Percentiles rank a stretch among this genome's conserved stretches.
Evolutionary conservation across 2,113 vertebrate species (phyloP).

Genomic region (Sardina pilchardus): DNA sequence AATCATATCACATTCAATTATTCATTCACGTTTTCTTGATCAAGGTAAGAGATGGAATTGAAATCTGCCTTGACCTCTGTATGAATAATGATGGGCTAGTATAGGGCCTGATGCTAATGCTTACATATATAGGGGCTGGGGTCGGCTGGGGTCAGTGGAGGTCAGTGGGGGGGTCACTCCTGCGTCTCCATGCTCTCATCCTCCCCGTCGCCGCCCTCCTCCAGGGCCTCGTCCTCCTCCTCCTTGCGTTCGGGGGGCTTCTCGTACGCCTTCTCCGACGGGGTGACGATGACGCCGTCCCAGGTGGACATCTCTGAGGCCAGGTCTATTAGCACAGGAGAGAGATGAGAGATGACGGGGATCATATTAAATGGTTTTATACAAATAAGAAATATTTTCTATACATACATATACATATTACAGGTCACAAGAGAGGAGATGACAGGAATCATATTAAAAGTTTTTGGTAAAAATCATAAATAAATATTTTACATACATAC

Average conservation of each 20-base stretch:
- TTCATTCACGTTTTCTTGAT: too few relatives aligned
- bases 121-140: not conserved
- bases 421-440: too few relatives aligned
- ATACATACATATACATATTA: too few relatives aligned
- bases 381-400: too few relatives aligned
- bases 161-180: conserved; percentile 73
- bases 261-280: conserved; percentile 95
- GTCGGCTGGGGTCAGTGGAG: not conserved
- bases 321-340: conserved; percentile 72
- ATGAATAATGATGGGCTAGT: too few relatives aligned
- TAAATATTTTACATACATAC: not conserved
- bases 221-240: conserved; percentile 90
- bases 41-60: too few relatives aligned
- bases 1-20: too few relatives aligned
- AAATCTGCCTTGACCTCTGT: too few relatives aligned
- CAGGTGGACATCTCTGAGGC: conserved; percentile 94
- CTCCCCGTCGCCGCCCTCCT: conserved; percentile 87
- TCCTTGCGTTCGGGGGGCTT: conserved; percentile 96
- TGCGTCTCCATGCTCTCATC: conserved; percentile 94
- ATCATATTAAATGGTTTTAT: too few relatives aligned
- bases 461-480: too few relatives aligned
- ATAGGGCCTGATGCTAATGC: not conserved
- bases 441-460: too few relatives aligned
- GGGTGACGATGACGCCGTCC: conserved; percentile 96
- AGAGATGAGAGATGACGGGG: not conserved